These are phyloP conservation scores for Arenaria interpres DNA, from an alignment of 2,113 vertebrate genomes.

Conservation along the genomic window DNA sequence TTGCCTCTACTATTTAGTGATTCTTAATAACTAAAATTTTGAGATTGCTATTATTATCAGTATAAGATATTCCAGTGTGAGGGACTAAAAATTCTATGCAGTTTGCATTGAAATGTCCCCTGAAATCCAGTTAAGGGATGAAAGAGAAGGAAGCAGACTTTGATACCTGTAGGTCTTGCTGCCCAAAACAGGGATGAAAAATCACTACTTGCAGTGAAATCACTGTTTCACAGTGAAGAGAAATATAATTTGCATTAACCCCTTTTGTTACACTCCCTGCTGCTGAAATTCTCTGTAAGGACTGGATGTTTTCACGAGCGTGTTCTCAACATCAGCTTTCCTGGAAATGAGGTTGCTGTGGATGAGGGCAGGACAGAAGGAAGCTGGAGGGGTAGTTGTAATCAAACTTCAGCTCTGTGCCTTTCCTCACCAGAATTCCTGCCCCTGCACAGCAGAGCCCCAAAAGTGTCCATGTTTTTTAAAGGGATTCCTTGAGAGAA, in stretches of 20 bases:
- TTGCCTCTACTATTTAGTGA: not conserved
- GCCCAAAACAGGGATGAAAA: not conserved
- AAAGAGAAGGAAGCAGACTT: not conserved
- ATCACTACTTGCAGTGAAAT: not conserved
- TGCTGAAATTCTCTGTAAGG: not conserved
- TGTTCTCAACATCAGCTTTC: not conserved
- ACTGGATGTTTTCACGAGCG: not conserved
- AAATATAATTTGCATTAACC: not conserved
- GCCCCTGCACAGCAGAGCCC: not conserved
- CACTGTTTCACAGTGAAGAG: fast-evolving
- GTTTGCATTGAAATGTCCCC: not conserved
- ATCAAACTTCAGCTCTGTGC: not conserved
- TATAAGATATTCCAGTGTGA: not conserved
- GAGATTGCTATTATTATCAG: not conserved
- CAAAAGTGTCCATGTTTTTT: not conserved
- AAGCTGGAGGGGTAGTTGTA: not conserved
- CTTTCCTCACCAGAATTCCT: not conserved
- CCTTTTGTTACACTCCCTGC: not conserved
- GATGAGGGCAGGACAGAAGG: not conserved
- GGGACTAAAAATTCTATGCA: not conserved
- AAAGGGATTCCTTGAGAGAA: not conserved
- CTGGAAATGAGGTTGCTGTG: not conserved
- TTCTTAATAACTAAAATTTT: not conserved
- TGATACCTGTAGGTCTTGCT: not conserved
- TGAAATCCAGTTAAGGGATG: not conserved